These are phyloP conservation scores for Leptopilina drosophilae DNA, from an alignment of 2,888 invertebrate genomes.

Conservation along the genomic window DNA sequence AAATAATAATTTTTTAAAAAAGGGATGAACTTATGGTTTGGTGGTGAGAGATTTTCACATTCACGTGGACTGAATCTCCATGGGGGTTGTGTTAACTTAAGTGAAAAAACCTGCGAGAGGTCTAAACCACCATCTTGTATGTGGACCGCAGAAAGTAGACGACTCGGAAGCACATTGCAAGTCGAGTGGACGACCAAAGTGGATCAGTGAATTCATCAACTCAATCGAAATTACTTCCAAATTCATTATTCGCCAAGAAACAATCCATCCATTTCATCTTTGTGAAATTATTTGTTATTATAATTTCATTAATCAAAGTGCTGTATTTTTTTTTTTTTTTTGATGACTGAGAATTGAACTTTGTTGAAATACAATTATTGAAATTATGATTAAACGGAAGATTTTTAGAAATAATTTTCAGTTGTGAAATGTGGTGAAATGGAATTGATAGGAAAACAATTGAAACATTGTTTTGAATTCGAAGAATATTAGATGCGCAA, in stretches of 20 bases:
- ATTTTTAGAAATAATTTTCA: too few relatives aligned
- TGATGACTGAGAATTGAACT: too few relatives aligned
- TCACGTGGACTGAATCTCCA: slow-evolving; percentile 56
- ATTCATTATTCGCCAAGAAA: background rate
- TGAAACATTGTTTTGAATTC: too few relatives aligned
- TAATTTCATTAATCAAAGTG: background rate
- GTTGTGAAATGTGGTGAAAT: background rate
- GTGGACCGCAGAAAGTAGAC: slow-evolving; percentile 13
- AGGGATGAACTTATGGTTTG: slow-evolving; percentile 53
- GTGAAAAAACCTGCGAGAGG: slow-evolving; percentile 73
- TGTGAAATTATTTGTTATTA: background rate
- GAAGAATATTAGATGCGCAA: background rate
- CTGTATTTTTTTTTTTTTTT: background rate
- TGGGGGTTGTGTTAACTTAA: slow-evolving; percentile 73
- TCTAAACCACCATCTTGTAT: slow-evolving; percentile 51
- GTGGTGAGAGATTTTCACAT: slow-evolving; percentile 44
- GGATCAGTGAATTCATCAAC: slow-evolving; percentile 44
- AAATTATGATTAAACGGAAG: too few relatives aligned
- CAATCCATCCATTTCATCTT: background rate
- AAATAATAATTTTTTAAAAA: too few relatives aligned
- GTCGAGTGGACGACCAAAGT: slow-evolving; percentile 51
- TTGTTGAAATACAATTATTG: too few relatives aligned
- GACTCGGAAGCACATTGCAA: slow-evolving; percentile 49
- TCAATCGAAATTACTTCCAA: background rate
- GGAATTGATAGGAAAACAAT: too few relatives aligned